Evolutionary conservation across 2,888 invertebrate genomes (phyloP), one percentile per base, ranked within the genome.

Genomic region (Leptinotarsa rubiginosa): DNA sequence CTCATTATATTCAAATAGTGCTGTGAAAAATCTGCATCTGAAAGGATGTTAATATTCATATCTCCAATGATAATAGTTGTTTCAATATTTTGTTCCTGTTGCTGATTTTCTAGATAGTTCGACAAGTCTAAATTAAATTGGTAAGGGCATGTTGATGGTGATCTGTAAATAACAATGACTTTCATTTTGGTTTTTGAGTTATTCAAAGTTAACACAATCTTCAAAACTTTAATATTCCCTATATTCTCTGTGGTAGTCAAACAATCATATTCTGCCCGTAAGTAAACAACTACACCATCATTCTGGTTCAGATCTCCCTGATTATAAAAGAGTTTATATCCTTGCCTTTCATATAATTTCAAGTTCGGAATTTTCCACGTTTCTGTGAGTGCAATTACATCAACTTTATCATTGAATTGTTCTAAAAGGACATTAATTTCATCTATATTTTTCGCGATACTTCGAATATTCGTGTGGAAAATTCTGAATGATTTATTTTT

Each of bases 301-400:
- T 25, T 25, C 25, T 4, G 4, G 4, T 25, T 25, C 25, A 5
- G 25, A 25, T 25, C 25, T 5, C 25, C 25, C 25, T 5, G 25
- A 25, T 25, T 25, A 25, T 5, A 25, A 25, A 25, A 5, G 25
- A 5, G 25, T 25, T 25, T 25, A 25, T 25, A 25, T 25, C 25
- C 25, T 25, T 25, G 25, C 25, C 25, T 25, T 25, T 25, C 25
- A 25, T 25, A 47, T 65, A 65, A 18, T 65, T 65, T 41, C 4
- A 49, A 18, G 66, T 66, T 66, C 66, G 50, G 50, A 66, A 25
- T 66, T 66, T 49, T 66, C 66, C 66, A 66, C 22, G 66, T 66
- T 49, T 66, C 66, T 66, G 22, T 66, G 47, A 66, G 16, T 66
- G 66, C 66, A 66, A 66, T 65, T 16, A 65, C 18, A 65, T 65